These are phyloP conservation scores for Andrena minutula DNA, from an alignment of 2,888 invertebrate genomes.

Conservation along the genomic window DNA sequence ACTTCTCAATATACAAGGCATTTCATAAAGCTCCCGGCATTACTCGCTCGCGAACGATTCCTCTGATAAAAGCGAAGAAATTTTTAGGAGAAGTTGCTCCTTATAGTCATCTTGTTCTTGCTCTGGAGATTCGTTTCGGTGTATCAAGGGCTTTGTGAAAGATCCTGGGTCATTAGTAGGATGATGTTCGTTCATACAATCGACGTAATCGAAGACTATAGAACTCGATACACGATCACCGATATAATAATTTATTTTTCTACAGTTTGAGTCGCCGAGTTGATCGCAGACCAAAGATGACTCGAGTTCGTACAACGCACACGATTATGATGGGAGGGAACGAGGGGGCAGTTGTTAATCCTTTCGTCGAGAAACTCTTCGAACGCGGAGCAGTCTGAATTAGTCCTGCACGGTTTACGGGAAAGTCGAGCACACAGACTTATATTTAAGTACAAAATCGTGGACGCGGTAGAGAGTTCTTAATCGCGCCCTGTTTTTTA, in stretches of 20 bases:
- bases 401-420: background rate
- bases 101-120: constrained; percentile 16
- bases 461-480: background rate
- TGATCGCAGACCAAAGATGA: constrained; percentile 71
- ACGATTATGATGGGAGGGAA: constrained; percentile 22
- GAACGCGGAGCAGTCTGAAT: background rate
- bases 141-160: constrained; percentile 6
- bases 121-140: constrained; percentile 24
- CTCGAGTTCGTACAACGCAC: constrained; percentile 63
- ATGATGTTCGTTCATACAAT: background rate
- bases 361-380: constrained; percentile 38
- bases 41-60: constrained; percentile 20
- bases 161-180: constrained; percentile 6
- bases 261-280: constrained; percentile 76
- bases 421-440: background rate
- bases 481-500: background rate
- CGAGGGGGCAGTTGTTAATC: constrained; percentile 23
- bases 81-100: background rate
- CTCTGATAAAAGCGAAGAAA: constrained; percentile 4
- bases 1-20: constrained; percentile 9
- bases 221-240: constrained; percentile 53
- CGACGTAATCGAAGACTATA: constrained; percentile 13
- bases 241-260: constrained; percentile 82
- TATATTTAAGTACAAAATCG: background rate
- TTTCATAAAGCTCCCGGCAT: constrained; percentile 19